A percentile compares a stretch with the other conserved stretches of the same genome.
Conservation (phyloP, 1,140 invertebrate species). For the Xylocopa sonorina region DNA sequence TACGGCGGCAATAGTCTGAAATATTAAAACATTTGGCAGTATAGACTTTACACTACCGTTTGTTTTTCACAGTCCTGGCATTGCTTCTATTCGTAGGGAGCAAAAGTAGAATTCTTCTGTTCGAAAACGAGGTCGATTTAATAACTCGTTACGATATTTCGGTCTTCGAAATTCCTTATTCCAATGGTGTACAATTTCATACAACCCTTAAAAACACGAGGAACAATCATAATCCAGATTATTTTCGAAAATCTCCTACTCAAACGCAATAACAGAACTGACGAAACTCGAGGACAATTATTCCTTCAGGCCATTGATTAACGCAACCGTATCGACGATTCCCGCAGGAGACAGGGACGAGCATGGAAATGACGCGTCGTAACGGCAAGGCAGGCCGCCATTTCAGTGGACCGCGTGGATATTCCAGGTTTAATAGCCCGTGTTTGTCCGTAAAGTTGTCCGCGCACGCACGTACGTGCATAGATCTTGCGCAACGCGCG, state of each 20-base stretch:
- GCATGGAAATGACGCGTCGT: slow-evolving; percentile 20
- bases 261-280: too few species aligned
- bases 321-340: background rate
- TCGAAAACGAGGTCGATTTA: slow-evolving; percentile 59
- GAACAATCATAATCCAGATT: too few species aligned
- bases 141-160: slow-evolving; percentile 59
- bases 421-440: slow-evolving; percentile 40
- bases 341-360: background rate
- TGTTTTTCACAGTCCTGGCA: background rate
- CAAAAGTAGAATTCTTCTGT: slow-evolving; percentile 29
- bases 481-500: background rate
- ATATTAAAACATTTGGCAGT: slow-evolving; percentile 49
- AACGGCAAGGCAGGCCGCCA: background rate
- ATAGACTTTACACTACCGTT: slow-evolving; percentile 13
- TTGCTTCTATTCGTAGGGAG: slow-evolving; percentile 43
- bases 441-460: slow-evolving; percentile 28
- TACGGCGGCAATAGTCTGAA: slow-evolving; percentile 24
- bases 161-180: background rate
- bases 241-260: too few species aligned
- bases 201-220: too few species aligned
- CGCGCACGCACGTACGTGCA: background rate
- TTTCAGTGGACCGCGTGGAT: slow-evolving; percentile 50
- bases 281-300: too few species aligned
- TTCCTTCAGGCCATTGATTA: too few species aligned
- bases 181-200: too few species aligned